phyloP scores from a whole-genome alignment of 2,888 invertebrate genomes.

The Leucophenga montana region DNA sequence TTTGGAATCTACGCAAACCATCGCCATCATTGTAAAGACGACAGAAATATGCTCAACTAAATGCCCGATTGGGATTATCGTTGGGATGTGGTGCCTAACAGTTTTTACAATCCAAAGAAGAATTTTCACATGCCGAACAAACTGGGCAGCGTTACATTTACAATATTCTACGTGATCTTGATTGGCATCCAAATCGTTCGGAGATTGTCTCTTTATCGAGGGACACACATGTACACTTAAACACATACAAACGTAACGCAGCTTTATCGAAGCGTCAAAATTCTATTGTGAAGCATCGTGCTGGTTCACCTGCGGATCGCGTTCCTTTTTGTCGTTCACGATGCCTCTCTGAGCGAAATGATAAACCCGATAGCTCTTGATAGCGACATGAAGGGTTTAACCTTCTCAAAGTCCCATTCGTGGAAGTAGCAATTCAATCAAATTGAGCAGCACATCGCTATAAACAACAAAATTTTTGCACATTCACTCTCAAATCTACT shows the following conservation, averaged over 20 bases:
- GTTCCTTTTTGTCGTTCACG: conserved; percentile 69
- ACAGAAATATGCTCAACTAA: conserved; percentile 44
- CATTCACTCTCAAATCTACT: not conserved
- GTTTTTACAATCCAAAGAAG: conserved; percentile 73
- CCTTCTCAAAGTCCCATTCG: not conserved
- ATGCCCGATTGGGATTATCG: conserved; percentile 83
- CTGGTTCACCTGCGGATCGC: conserved; percentile 45
- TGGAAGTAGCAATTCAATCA: not conserved
- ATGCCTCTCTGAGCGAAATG: conserved; percentile 68
- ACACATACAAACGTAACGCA: conserved; percentile 65
- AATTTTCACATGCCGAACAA: conserved; percentile 84
- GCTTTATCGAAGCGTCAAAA: not conserved
- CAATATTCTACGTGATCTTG: conserved; percentile 85
- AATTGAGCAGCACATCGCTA: not conserved
- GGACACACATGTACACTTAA: conserved; percentile 72
- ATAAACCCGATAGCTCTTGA: conserved; percentile 44
- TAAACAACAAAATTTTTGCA: not conserved
- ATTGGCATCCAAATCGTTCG: conserved; percentile 87
- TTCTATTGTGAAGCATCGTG: conserved; percentile 47
- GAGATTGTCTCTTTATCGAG: conserved; percentile 85
- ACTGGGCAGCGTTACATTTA: conserved; percentile 90
- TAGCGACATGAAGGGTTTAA: not conserved
- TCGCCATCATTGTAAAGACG: conserved; percentile 48
- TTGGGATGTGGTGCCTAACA: conserved; percentile 84
- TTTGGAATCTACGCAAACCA: conserved; percentile 84